Base-by-base conservation (phyloP, 2,888 invertebrate species). In the Myathropa florea region DNA sequence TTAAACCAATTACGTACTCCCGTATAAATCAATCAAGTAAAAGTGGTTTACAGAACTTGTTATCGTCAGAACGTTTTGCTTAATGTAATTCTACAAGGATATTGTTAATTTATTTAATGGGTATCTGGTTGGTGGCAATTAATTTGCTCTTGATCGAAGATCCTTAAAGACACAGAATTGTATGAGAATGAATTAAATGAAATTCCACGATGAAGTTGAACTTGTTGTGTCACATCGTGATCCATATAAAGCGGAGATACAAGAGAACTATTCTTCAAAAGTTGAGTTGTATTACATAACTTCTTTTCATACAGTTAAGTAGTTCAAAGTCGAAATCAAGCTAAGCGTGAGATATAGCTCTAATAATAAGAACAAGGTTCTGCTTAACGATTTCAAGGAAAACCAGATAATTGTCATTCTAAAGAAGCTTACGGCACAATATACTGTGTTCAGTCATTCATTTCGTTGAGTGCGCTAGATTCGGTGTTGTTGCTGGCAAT, bases 1-100 rank as follows among this genome's bases (percentile, higher is more conserved):
- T 57, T 57, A 24, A 26, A 26, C 57, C 46, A 46, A 46, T 46
- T 46, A 46, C 46, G 46, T 46, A 46, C 46, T 46, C 46, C 24
- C 14, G 57, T 57, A 26, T 26, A 24, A 57, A 24, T 57, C 28
- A 39, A 70, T 46, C 61, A 63, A 33, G 63, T 73, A 55, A 73
- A 73, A 73, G 72, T 72, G 39, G 71, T 72, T 72, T 72, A 21
- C 61, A 61, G 23, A 73, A 73, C 72, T 30, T 33, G 72, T 55
- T 55, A 63, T 24, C 63, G n/a, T 23, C 30, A 28, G 24, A 71
- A 61, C 39, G 28, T n/a, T 24, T 23, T 12, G 55, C 21, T 21
- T 55, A 24, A 24, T 55, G 23, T 12, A 12, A 4, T 24, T 57
- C 12, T 63, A 14, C 61, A 55, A 24, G 24, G 33, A 63, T 63